Percentiles rank a stretch among this genome's conserved stretches.
These are phyloP conservation scores for Pachycephus smyrnensis DNA, from an alignment of 2,888 invertebrate genomes.

Conservation along the genomic window DNA sequence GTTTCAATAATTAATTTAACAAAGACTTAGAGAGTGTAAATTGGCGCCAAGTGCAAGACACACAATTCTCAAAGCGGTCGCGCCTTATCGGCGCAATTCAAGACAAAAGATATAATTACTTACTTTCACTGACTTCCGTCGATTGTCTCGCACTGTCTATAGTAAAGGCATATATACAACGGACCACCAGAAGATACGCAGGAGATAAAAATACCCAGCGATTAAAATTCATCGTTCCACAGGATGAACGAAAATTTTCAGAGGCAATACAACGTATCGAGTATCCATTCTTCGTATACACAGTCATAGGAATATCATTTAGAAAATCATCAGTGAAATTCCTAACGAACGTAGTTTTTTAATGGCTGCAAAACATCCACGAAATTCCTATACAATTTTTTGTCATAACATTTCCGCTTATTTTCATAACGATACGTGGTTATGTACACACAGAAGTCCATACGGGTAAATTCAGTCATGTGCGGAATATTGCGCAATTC, in stretches of 20 bases:
- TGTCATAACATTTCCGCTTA: background rate
- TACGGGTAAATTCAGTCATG: background rate
- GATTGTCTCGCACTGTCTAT: slow-evolving; percentile 19
- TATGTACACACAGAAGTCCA: background rate
- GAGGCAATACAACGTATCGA: background rate
- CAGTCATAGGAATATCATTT: background rate
- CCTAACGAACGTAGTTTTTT: background rate
- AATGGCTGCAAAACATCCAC: background rate
- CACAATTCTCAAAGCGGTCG: background rate
- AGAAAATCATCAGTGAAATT: background rate
- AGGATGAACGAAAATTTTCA: background rate
- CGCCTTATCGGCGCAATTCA: slow-evolving; percentile 3
- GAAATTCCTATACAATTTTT: background rate
- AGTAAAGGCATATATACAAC: background rate
- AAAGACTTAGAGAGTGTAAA: background rate
- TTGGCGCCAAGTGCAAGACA: background rate
- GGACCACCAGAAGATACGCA: background rate
- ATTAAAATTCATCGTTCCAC: background rate
- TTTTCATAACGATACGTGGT: background rate
- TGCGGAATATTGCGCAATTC: background rate
- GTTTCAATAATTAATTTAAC: background rate
- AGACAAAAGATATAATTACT: slow-evolving; percentile 9
- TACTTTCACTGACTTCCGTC: slow-evolving; percentile 31
- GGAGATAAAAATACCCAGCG: slow-evolving; percentile 9
- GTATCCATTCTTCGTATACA: background rate